Base-by-base conservation (phyloP, 2,888 invertebrate genomes). In the Tolmerus cingulatus region DNA sequence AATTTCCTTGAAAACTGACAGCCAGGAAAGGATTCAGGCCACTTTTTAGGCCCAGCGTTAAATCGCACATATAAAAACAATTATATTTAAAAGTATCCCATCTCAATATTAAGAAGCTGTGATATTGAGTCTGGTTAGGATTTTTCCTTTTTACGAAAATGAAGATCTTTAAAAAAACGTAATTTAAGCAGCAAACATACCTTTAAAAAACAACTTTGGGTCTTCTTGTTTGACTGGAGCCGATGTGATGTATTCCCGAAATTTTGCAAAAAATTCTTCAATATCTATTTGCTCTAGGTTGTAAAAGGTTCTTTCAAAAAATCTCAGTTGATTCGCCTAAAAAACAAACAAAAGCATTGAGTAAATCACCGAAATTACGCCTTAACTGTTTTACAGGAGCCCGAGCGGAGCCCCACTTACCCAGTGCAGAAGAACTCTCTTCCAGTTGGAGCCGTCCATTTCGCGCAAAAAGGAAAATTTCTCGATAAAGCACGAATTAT, bases 231-330 rank as follows among this genome's bases (percentile, higher is more conserved):
- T 7, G 27, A 43, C 74, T 23, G 66, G 74, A 82, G 87, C 74
- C 16, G 74, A 27, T 34, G 86, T 87, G 66, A 89, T 86, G 34
- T 86, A 79, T 34, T 87, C 87, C 5, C 88, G 88, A 66, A 90
- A 90, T 27, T 89, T 90, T 9, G 87, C 57, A 88, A 90, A 92
- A 88, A 92, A 92, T 1, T 74, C 88, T n/a, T 91, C 91, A 30
- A 92, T 89, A 88, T 92, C 90, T 0, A 91, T 89, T 84, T 92
- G 91, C 86, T 92, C 91, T 5, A 92, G 88, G 14, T 89, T 90
- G 30, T 90, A 90, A 81, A 89, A 90, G 14, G 89, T 89, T 3
- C 89, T 87, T 4, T 89, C 90, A 74, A 90, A 88, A 51, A 91
- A 91, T 57, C 89, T 89, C 46, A 92, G 91, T 88, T 90, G 89